Evolutionary conservation across 1,140 invertebrate species (phyloP), one percentile per base, ranked within the genome.

Genomic region (Saccostrea glomerata): DNA sequence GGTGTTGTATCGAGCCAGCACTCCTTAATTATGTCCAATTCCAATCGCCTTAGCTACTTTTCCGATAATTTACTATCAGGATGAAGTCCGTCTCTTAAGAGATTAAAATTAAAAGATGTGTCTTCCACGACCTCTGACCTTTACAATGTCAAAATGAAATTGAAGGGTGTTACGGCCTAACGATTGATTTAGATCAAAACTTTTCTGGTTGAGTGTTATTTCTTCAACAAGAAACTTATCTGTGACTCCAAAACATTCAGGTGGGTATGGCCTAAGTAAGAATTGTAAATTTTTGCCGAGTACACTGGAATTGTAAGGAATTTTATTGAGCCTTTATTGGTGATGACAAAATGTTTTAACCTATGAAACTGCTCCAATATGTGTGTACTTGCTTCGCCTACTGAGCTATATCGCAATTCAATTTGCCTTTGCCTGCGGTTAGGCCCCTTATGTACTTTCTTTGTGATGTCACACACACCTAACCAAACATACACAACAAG

Each of bases 1-100:
- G 13, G 63, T n/a, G n/a, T n/a, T 66, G 63, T 66, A 66, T 86
- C 84, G 20, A 40, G 36, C 84, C 84, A 86, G 47, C 84, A 86
- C 60, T 70, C 84, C 20, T 66, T 25, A 12, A 30, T 17, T 56
- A 86, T 70, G 60, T 86, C 84, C 6, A 86, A 47, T 55, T 86
- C 58, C 40, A 66, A 23, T n/a, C 84, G n/a, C 47, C 84, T 66
- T 6, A 66, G 47, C 84, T 60, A 86, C 60, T 36, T 86, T 66
- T 86, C 5, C 3, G 85, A 60, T 47, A 86, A 47, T 47, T 47
- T 15, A 23, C 20, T 70, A 36, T 47, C 60, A 30, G 84, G 84
- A 25, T 85, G 84, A 60, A 85, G 13, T 3, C n/a, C n/a, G n/a
- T n/a, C n/a, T n/a, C n/a, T n/a, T n/a, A n/a, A 66, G 13, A 70